Evolutionary conservation across 2,797 vertebrate genomes (phyloP).

Genomic region (Cyclopterus lumpus): DNA sequence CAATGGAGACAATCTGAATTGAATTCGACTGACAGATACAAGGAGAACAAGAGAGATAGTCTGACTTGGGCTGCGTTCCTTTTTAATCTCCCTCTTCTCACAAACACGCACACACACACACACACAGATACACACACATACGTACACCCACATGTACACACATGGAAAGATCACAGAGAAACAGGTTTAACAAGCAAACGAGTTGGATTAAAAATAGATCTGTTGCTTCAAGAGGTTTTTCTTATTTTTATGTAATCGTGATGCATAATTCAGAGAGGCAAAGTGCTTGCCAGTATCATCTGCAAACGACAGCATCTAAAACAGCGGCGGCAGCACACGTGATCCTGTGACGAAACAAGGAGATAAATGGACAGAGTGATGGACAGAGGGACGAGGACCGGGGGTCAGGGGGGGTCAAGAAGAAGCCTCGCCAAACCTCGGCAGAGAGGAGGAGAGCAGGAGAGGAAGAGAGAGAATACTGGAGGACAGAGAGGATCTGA

Average conservation of each 20-base stretch:
- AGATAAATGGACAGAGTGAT: slow-evolving; percentile 18
- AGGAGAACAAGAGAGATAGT: slow-evolving; percentile 34
- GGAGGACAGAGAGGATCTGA: slow-evolving; percentile 67
- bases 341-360: slow-evolving; percentile 34
- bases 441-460: slow-evolving; percentile 16
- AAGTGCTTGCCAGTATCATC: slow-evolving; percentile 77
- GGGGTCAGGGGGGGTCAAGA: slow-evolving; percentile 47
- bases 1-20: slow-evolving; percentile 61
- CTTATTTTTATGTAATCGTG: slow-evolving; percentile 72
- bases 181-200: slow-evolving; percentile 75
- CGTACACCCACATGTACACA: background rate
- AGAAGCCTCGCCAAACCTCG: slow-evolving; percentile 40
- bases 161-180: slow-evolving; percentile 60
- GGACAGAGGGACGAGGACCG: slow-evolving; percentile 18
- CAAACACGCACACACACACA: slow-evolving; percentile 38
- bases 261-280: slow-evolving; percentile 82
- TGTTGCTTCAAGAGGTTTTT: slow-evolving; percentile 66
- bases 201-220: slow-evolving; percentile 83
- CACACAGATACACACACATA: slow-evolving; percentile 7
- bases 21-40: slow-evolving; percentile 50
- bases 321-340: slow-evolving; percentile 23
- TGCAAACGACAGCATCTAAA: slow-evolving; percentile 60
- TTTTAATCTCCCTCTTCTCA: slow-evolving; percentile 44
- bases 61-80: slow-evolving; percentile 27
- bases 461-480: slow-evolving; percentile 66